These are phyloP conservation scores for Papilio aristodemus DNA, from an alignment of 1,140 invertebrate genomes.

Conservation along the genomic window DNA sequence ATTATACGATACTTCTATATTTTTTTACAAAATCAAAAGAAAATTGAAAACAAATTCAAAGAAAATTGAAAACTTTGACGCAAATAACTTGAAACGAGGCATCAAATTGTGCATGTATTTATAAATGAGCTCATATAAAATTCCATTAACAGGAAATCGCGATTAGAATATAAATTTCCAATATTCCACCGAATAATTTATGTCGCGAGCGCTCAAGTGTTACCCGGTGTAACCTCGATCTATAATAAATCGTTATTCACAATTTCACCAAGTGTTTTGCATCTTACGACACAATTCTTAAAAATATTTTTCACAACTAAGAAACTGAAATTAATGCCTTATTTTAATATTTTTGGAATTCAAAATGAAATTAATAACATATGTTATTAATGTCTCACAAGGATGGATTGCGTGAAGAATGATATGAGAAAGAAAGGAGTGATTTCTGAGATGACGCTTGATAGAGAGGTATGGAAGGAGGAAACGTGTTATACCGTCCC, in stretches of 20 bases:
- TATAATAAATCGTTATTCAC: conserved; percentile 22
- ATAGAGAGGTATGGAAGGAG: too few species aligned
- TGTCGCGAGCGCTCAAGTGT: conserved; percentile 19
- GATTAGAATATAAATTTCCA: conserved; percentile 31
- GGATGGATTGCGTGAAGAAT: too few species aligned
- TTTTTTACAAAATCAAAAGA: too few species aligned
- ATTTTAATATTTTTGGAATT: too few species aligned
- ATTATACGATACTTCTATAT: too few species aligned
- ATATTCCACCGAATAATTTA: conserved; percentile 29
- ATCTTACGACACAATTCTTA: not conserved
- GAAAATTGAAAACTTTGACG: conserved; percentile 4
- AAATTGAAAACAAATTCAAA: too few species aligned
- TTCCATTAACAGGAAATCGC: conserved; percentile 25
- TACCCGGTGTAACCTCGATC: not conserved
- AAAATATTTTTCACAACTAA: not conserved
- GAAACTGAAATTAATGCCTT: too few species aligned
- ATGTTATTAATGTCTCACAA: too few species aligned
- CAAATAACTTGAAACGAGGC: conserved; percentile 4
- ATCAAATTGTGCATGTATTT: conserved; percentile 20
- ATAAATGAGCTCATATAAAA: conserved; percentile 25
- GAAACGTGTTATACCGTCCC: too few species aligned
- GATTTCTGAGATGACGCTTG: too few species aligned
- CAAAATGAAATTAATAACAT: too few species aligned
- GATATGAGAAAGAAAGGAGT: too few species aligned
- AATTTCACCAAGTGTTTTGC: not conserved